Conservation (phyloP, 2,888 invertebrate species). For the Leptarthrus brevirostris region DNA sequence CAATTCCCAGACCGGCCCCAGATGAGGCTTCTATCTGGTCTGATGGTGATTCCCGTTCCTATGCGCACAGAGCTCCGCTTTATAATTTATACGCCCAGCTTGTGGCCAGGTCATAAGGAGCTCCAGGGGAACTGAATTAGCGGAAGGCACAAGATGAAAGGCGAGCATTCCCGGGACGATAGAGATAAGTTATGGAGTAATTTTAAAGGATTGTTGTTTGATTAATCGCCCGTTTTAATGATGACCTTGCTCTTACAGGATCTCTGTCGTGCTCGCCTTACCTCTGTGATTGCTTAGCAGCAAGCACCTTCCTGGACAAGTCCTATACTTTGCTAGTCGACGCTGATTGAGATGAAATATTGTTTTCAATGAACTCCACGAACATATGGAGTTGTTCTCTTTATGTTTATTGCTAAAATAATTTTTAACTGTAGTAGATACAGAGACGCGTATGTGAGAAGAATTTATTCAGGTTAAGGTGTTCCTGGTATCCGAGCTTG, state of each 20-base stretch:
- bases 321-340: neutral
- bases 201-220: constrained; percentile 52
- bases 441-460: neutral
- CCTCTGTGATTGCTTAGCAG: neutral
- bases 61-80: neutral
- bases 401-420: neutral
- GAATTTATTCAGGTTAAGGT: no score
- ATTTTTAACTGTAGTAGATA: no score
- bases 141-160: constrained; percentile 48
- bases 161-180: constrained; percentile 43
- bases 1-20: no score
- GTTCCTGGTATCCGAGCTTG: no score
- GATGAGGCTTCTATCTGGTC: neutral
- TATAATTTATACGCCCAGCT: constrained; percentile 52
- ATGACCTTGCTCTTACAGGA: constrained; percentile 50
- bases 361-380: neutral
- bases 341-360: constrained; percentile 49
- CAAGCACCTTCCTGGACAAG: neutral
- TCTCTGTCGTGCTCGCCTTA: neutral
- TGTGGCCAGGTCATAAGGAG: constrained; percentile 51
- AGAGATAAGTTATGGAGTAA: constrained; percentile 51
- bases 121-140: constrained; percentile 49
- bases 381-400: constrained; percentile 29
- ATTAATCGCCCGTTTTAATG: constrained; percentile 52
- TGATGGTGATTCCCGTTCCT: neutral